Evolutionary conservation across 2,888 invertebrate species (phyloP), one percentile per base, ranked within the genome.

Genomic region (Lepas anatifera): DNA sequence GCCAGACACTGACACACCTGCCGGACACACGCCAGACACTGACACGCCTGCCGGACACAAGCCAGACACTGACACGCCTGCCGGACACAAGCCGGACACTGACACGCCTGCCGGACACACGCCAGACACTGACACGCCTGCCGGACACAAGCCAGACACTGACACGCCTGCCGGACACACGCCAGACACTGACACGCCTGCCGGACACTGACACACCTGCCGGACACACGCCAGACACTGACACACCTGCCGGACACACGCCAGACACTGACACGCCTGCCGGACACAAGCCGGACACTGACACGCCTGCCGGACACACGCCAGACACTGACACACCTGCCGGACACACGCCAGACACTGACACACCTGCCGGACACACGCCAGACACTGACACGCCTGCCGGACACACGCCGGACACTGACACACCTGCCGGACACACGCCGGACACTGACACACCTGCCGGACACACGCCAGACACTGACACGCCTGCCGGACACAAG

Each of bases 151-250:
- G 35, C 63, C 32, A 68, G n/a, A n/a, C n/a, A n/a, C n/a, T n/a
- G 82, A 50, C 84, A 81, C 1, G 84, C 81, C 84, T 85, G 74
- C 13, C 37, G 41, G 25, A n/a, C 25, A n/a, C 37, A 46, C 25
- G 35, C 63, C 32, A 68, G n/a, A n/a, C n/a, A n/a, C n/a, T n/a
- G n/a, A n/a, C n/a, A n/a, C n/a, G n/a, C n/a, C n/a, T n/a, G n/a
- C n/a, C n/a, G n/a, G n/a, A n/a, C n/a, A n/a, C n/a, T n/a, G 82
- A 50, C 84, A 81, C 1, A 84, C 81, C 84, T 85, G 74, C 13
- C 37, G 41, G 25, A n/a, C 25, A n/a, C 37, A 46, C 25, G 35
- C 63, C 32, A 68, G n/a, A n/a, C n/a, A n/a, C n/a, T n/a, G 82
- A 50, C 84, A 81, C 1, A 84, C 81, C 84, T 85, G 74, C 13